Evolutionary conservation across 1,140 invertebrate genomes (phyloP), one percentile per base, ranked within the genome.

Genomic region (Druon quercuslanigerum): DNA sequence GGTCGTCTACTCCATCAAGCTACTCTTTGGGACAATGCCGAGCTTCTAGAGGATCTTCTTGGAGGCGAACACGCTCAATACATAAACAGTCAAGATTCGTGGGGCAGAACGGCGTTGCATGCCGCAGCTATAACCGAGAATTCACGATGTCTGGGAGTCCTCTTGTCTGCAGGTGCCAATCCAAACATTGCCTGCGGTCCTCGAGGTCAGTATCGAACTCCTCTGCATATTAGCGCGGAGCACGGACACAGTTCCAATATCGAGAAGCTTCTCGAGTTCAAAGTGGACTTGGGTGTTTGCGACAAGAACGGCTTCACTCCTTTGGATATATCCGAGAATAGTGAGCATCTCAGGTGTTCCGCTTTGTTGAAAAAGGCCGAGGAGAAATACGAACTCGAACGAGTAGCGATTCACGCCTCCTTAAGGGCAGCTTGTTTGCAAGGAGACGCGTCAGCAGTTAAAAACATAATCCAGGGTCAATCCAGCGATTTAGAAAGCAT

Each of bases 1-100:
- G 96, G 95, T 9, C 93, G 95, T 73, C 87, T 96, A 16, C 87
- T 96, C 20, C 96, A 97, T 83, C 96, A 96, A 94, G 96, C 96
- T 17, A 96, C 97, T 5, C 88, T 98, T 20, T 98, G 96, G 96
- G 96, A 98, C 89, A 98, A 98, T 88, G 94, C 95, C 13, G 97
- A 98, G 85, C 92, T 98, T 1, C 90, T 98, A 40, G 94, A 95
- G 87, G 97, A 98, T 90, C 90, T 98, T 50, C 84, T 98, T 3
- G 92, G 94, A 73, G 96, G 95, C 3, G 95, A 95, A 50, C 93
- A 95, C 82, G 88, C 93, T 40, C 89, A 91, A n/a, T 93, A 94
- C 66, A 94, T 97, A 17, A 95, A 97, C 89, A 94, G 94, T 71
- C 93, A 94, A 74, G 96, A 97, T 88, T 93, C 94, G 4, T 96